Evolutionary conservation across 2,797 vertebrate species (phyloP).

Genomic region (Phalanger gymnotis): DNA sequence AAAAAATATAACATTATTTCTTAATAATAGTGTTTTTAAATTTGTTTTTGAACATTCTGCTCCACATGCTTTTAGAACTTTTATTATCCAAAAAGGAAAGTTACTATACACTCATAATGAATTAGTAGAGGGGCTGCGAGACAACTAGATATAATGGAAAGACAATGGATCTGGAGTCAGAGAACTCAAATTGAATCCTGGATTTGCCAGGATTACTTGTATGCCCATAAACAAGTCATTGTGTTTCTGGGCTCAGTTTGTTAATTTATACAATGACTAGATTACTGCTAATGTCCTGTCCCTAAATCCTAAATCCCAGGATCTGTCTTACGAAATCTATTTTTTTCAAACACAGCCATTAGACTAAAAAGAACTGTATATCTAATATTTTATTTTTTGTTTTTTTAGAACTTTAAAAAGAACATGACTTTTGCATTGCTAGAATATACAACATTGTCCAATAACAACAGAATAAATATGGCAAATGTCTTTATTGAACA

Average conservation of each 20-base stretch:
- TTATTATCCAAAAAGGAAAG: slow-evolving; percentile 42
- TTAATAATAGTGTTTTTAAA: slow-evolving; percentile 38
- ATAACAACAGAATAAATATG: slow-evolving; percentile 37
- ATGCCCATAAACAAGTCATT: background rate
- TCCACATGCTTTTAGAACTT: slow-evolving; percentile 41
- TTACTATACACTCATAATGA: slow-evolving; percentile 47
- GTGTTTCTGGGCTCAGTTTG: background rate
- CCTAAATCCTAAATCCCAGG: background rate
- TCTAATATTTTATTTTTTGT: background rate
- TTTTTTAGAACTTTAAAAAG: slow-evolving; percentile 57
- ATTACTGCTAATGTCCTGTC: background rate
- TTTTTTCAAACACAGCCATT: slow-evolving; percentile 36
- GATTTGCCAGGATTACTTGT: background rate
- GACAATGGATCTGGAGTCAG: background rate
- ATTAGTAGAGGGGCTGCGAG: slow-evolving; percentile 27
- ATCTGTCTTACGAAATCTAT: background rate
- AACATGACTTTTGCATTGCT: slow-evolving; percentile 59
- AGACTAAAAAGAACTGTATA: slow-evolving; percentile 44
- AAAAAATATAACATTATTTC: slow-evolving; percentile 35
- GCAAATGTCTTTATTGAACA: background rate
- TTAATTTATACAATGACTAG: background rate
- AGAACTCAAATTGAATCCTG: background rate
- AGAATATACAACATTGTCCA: slow-evolving; percentile 12
- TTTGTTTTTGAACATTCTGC: slow-evolving; percentile 41
- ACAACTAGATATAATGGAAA: background rate